Conservation (phyloP, 2,888 invertebrate genomes). For the Gastracanthus pulcherrimus region DNA sequence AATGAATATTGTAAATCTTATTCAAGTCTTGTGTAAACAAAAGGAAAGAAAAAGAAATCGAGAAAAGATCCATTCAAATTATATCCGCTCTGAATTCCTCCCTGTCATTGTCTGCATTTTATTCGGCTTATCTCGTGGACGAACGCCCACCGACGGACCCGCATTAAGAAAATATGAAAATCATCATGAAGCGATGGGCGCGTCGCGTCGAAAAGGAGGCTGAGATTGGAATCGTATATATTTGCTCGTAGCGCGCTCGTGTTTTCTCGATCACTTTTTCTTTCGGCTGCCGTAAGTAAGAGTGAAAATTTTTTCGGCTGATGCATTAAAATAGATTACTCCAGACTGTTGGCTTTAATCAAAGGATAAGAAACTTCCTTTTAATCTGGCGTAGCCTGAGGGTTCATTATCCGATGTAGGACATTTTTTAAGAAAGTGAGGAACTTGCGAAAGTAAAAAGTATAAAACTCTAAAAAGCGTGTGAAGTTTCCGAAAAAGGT, state of each 20-base stretch:
- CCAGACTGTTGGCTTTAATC: no score
- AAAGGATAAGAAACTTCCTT: no score
- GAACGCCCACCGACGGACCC: background rate
- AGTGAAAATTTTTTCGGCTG: background rate
- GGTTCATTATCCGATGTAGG: background rate
- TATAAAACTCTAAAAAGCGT: no score
- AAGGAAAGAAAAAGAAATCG: background rate
- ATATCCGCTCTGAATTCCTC: constrained; percentile 16
- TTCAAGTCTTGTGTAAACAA: background rate
- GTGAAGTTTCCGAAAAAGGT: background rate
- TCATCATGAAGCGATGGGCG: background rate
- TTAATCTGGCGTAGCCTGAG: no score
- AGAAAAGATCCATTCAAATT: background rate
- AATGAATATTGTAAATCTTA: background rate
- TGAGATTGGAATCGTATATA: background rate
- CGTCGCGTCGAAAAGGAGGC: no score
- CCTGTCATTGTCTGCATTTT: background rate
- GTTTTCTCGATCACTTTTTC: constrained; percentile 18
- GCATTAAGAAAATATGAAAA: constrained; percentile 2
- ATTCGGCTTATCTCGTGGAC: background rate
- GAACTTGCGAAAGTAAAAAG: constrained; percentile 22
- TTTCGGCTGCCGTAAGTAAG: background rate
- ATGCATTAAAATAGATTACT: constrained; percentile 19
- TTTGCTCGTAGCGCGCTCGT: no score
- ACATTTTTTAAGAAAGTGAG: background rate